Evolutionary conservation across 2,113 vertebrate species (phyloP).

Genomic region (Danionella cerebrum): DNA sequence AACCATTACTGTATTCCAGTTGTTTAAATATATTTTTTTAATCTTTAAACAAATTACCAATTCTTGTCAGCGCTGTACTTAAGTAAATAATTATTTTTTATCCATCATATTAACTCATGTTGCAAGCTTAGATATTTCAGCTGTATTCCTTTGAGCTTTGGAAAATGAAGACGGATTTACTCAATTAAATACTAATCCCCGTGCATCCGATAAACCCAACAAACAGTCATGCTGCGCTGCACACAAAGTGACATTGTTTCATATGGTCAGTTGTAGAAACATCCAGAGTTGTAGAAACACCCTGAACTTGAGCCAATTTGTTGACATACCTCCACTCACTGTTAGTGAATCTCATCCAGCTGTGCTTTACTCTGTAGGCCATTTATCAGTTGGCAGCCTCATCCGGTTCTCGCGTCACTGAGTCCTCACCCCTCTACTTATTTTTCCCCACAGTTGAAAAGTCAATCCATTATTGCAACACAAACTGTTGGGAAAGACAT

Average conservation of each 20-base stretch:
- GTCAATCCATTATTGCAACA: neutral
- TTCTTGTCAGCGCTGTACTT: neutral
- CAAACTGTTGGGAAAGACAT: neutral
- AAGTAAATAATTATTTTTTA: neutral
- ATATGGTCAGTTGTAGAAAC: neutral
- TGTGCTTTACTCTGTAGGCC: neutral
- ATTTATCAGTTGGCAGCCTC: neutral
- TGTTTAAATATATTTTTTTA: too few relatives aligned
- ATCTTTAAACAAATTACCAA: too few relatives aligned
- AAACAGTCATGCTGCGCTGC: neutral
- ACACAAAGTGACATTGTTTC: neutral
- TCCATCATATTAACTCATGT: neutral
- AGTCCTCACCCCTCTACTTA: neutral
- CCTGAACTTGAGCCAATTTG: too few relatives aligned
- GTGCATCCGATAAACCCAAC: neutral
- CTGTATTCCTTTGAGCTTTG: neutral
- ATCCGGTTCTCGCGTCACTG: neutral
- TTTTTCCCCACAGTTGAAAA: neutral
- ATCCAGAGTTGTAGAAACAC: too few relatives aligned
- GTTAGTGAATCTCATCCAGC: neutral
- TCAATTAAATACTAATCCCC: neutral
- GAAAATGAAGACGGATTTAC: constrained; percentile 7
- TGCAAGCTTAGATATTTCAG: neutral
- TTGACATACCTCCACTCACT: neutral
- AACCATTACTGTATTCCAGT: too few relatives aligned